Conservation (phyloP, 2,888 invertebrate species). For the Arge pagana region DNA sequence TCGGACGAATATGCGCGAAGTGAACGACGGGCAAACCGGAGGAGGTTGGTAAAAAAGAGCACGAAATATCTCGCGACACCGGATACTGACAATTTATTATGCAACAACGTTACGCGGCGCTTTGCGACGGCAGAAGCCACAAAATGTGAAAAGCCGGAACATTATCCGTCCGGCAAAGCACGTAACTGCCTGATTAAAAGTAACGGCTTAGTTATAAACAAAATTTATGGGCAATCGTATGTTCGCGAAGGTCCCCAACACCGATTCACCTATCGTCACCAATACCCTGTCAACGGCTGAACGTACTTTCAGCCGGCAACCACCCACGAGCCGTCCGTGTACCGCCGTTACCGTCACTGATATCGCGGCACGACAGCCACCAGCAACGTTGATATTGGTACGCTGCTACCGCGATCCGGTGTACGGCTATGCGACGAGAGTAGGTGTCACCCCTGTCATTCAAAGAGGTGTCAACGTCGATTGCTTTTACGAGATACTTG, state of each 20-base stretch:
- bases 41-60: background rate
- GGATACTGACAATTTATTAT: slow-evolving; percentile 12
- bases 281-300: too few species aligned
- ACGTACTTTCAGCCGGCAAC: too few species aligned
- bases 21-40: too few species aligned
- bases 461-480: slow-evolving; percentile 64
- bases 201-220: slow-evolving; percentile 50
- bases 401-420: too few species aligned
- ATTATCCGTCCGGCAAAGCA: slow-evolving; percentile 33
- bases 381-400: too few species aligned
- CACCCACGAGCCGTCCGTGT: slow-evolving; percentile 23
- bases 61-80: too few species aligned
- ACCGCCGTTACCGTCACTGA: slow-evolving; percentile 13
- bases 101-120: slow-evolving; percentile 10
- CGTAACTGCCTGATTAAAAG: slow-evolving; percentile 55
- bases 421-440: too few species aligned
- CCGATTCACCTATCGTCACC: too few species aligned
- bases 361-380: slow-evolving; percentile 22
- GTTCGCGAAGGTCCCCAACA: slow-evolving; percentile 20
- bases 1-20: too few species aligned
- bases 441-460: slow-evolving; percentile 59
- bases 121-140: slow-evolving; percentile 22
- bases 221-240: slow-evolving; percentile 53
- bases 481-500: slow-evolving; percentile 65
- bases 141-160: slow-evolving; percentile 38